Base-by-base conservation (phyloP, 2,113 vertebrate species). In the Accipiter cooperii region DNA sequence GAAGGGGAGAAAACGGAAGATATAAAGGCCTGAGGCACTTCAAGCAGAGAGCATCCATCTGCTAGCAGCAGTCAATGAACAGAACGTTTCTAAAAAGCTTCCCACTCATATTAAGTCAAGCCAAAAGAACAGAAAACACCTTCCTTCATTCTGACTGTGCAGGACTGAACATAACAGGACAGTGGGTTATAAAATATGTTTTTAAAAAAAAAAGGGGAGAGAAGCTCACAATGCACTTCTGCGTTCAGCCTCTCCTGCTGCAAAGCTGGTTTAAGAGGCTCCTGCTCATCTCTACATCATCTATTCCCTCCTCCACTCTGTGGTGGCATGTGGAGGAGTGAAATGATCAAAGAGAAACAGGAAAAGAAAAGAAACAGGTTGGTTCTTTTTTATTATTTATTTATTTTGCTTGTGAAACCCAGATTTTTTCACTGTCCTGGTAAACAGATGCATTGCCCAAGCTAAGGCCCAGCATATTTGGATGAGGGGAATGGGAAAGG, bases 51-150 rank as follows among this genome's bases (percentile, higher is more conserved):
- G 93, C 84, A 96, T 93, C 91, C 94, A 96, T 97, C 96, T 97
- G 96, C 91, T 88, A 84, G 87, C 94, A 95, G 78, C 85, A 97
- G 95, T 89, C 96, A 97, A 94, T 74, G 95, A 97, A 95, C 93
- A 95, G 93, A 93, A 97, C 95, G 80, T 71, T 95, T 91, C 87
- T 97, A 68, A 89, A 97, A 90, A 84, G 57, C 95, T 79, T 94
- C 97, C 95, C 93, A 97, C 92, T 93, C 93, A 49, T 10, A 55
- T 46, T 64, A 94, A 97, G 61, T 40, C 82, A 96, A 89, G 94
- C 93, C 97, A 96, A 95, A 80, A 93, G 73, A 95, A 96, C 87
- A 95, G 76, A 89, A 93, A 84, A 89, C 90, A 96, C 91, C 82
- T 95, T 88, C 80, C 81, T 86, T 89, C 73, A 19, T 87, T 81